These are phyloP conservation scores for Pelecanoides urinatrix DNA, from an alignment of 2,113 vertebrate species.

Conservation along the genomic window DNA sequence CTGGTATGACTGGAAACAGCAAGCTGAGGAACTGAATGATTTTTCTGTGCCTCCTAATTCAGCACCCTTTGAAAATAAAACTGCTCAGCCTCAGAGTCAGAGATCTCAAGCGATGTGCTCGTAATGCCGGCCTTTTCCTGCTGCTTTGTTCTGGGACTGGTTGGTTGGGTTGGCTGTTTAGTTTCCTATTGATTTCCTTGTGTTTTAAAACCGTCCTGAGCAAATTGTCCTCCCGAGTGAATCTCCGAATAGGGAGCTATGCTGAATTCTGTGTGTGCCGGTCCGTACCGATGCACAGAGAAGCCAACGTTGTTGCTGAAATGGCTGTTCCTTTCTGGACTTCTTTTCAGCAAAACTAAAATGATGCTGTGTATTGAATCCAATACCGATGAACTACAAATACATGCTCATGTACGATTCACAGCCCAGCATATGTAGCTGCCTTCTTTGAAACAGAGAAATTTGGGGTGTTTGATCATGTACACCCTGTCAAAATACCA, in stretches of 20 bases:
- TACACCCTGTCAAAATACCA: not conserved
- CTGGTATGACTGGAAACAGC: not conserved
- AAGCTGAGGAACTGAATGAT: not conserved
- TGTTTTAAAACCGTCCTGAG: not conserved
- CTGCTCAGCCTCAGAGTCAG: not conserved
- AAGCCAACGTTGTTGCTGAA: not conserved
- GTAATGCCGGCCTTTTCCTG: accelerated
- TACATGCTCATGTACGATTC: accelerated
- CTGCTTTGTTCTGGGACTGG: not conserved
- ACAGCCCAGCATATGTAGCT: not conserved
- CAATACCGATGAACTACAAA: not conserved
- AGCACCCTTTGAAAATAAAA: not conserved
- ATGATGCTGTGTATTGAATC: not conserved
- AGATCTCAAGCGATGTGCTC: accelerated
- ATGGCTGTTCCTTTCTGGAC: not conserved
- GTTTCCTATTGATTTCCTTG: not conserved
- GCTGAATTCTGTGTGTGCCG: accelerated
- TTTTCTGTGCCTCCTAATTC: not conserved
- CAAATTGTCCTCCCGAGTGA: not conserved
- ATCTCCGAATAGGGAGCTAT: accelerated
- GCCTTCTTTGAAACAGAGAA: not conserved
- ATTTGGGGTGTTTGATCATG: not conserved
- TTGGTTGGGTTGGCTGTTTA: not conserved
- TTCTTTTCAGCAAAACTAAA: not conserved
- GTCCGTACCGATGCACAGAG: not conserved